These are phyloP conservation scores for Sarcophaga rosellei DNA, from an alignment of 2,888 invertebrate species.

Conservation along the genomic window DNA sequence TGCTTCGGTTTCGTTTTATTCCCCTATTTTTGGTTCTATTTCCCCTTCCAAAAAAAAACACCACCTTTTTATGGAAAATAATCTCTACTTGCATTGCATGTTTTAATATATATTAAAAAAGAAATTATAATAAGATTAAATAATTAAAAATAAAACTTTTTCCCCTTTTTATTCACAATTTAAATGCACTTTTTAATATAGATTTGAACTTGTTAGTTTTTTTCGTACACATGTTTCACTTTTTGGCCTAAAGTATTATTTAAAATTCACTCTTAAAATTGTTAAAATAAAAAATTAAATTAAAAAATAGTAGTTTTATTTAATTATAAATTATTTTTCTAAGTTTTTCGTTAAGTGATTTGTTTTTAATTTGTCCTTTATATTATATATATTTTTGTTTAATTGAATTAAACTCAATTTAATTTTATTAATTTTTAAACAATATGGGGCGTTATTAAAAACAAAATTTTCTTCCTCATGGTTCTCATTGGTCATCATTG, in stretches of 20 bases:
- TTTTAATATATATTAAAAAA: neutral
- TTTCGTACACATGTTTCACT: neutral
- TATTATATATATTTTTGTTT: conserved; percentile 59
- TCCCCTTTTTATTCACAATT: too few species aligned
- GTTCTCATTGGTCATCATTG: conserved; percentile 55
- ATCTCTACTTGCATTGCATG: too few species aligned
- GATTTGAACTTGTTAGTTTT: neutral
- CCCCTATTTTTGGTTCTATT: neutral
- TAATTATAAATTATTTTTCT: conserved; percentile 20
- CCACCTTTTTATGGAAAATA: too few species aligned
- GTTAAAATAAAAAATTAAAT: conserved; percentile 9
- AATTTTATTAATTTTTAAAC: conserved; percentile 8
- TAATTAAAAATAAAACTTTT: too few species aligned
- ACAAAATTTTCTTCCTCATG: conserved; percentile 35
- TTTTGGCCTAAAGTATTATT: neutral
- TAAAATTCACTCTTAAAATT: neutral
- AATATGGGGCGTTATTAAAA: conserved; percentile 31
- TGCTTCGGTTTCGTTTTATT: neutral
- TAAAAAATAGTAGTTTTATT: conserved; percentile 11
- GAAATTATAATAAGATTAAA: too few species aligned
- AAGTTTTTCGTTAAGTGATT: conserved; percentile 19
- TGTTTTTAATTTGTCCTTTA: conserved; percentile 28
- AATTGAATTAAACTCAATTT: neutral
- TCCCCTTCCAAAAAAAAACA: too few species aligned
- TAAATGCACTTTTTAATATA: neutral